phyloP scores from a whole-genome alignment of 2,797 vertebrate species.

The Vireo griseus region DNA sequence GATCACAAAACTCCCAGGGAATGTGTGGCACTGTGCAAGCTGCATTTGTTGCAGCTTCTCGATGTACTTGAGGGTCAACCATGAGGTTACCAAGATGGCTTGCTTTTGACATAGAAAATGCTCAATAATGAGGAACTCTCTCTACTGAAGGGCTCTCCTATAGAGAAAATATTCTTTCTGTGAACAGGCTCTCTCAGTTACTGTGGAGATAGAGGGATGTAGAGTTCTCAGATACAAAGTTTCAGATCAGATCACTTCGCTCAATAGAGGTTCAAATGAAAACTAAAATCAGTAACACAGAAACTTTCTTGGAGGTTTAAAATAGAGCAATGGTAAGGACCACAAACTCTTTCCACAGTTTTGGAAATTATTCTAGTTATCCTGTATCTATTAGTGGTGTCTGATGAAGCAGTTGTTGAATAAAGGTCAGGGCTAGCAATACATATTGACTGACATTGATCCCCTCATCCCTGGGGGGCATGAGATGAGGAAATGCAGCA shows the following conservation, averaged over 20 bases:
- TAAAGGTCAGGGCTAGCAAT: background rate
- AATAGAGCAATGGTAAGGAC: background rate
- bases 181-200: background rate
- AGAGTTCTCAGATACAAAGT: background rate
- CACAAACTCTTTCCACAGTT: background rate
- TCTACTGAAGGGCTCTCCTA: background rate
- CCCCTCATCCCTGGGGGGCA: background rate
- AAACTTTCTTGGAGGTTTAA: background rate
- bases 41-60: background rate
- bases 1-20: background rate
- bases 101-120: background rate
- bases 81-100: background rate
- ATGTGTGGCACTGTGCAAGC: background rate
- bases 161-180: background rate
- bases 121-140: background rate
- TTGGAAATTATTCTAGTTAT: background rate
- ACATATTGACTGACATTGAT: background rate
- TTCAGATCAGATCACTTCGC: background rate
- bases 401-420: background rate
- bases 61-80: background rate
- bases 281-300: background rate
- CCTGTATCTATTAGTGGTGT: background rate
- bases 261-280: background rate
- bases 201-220: background rate
- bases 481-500: background rate